Percentiles rank a stretch among this genome's conserved stretches.
phyloP scores from a whole-genome alignment of 1,140 invertebrate genomes.

The Pemphigus obesinymphae region DNA sequence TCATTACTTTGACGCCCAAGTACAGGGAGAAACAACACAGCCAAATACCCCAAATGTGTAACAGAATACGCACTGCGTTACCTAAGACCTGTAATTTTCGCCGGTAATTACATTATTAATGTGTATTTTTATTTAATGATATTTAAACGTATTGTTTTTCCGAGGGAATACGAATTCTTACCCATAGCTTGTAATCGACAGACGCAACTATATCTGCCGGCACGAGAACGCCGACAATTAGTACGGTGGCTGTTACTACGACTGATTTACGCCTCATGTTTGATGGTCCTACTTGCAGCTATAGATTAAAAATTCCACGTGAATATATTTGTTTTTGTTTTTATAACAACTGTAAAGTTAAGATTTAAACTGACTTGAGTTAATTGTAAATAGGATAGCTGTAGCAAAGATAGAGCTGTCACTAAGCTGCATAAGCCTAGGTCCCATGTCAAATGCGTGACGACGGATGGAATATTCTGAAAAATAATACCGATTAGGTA shows the following conservation, averaged over 20 bases:
- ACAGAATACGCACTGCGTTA: conserved; percentile 57
- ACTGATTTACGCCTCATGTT: conserved; percentile 40
- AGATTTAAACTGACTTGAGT: conserved; percentile 53
- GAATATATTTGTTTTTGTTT: neutral
- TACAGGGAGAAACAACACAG: conserved; percentile 58
- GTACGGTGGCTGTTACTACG: conserved; percentile 10
- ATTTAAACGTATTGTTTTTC: neutral
- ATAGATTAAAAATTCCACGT: neutral
- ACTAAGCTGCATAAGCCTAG: conserved; percentile 60
- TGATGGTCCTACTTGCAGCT: conserved; percentile 5
- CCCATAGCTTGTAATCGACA: conserved; percentile 27
- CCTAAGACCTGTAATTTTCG: conserved; percentile 52
- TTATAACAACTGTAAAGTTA: neutral
- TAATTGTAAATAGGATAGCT: conserved; percentile 58
- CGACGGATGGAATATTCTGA: conserved; percentile 57
- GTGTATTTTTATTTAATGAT: neutral
- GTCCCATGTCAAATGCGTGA: conserved; percentile 59
- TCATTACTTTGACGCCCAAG: conserved; percentile 55
- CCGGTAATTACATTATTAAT: neutral
- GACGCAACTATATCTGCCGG: conserved; percentile 20
- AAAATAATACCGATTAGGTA: conserved; percentile 42
- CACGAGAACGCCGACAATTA: conserved; percentile 19
- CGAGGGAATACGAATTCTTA: neutral
- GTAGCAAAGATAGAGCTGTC: conserved; percentile 59
- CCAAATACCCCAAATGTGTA: conserved; percentile 58